Percentiles rank a stretch among this genome's conserved stretches.
Conservation (phyloP, 2,888 invertebrate genomes). For the Craniophora ligustri region DNA sequence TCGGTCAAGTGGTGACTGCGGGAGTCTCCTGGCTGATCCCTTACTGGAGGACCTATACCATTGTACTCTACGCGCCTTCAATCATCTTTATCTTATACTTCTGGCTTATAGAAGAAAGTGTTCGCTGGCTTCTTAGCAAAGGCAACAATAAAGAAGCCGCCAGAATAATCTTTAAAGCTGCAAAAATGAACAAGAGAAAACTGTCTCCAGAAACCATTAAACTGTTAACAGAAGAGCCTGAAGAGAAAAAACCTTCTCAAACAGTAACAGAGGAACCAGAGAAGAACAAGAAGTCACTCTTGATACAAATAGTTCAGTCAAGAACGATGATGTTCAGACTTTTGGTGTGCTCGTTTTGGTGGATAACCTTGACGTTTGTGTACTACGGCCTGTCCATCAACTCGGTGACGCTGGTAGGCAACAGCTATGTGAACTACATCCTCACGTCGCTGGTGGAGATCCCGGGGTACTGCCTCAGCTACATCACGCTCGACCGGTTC, state of each 20-base stretch:
- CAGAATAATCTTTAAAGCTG: conserved; percentile 84
- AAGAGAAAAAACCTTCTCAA: conserved; percentile 28
- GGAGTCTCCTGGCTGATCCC: conserved; percentile 90
- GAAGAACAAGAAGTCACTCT: conserved; percentile 53
- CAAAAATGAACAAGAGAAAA: conserved; percentile 77
- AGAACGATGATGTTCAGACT: conserved; percentile 84
- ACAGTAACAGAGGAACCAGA: conserved; percentile 2
- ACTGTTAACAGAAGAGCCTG: conserved; percentile 51
- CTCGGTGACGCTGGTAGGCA: conserved; percentile 92
- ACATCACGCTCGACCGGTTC: conserved; percentile 87
- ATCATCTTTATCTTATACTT: conserved; percentile 89
- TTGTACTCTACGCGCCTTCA: conserved; percentile 90
- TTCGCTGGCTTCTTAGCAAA: conserved; percentile 92
- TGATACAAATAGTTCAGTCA: conserved; percentile 82
- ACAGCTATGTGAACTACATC: conserved; percentile 93
- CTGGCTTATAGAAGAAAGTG: conserved; percentile 90
- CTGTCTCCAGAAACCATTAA: conserved; percentile 71
- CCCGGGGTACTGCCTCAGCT: conserved; percentile 90
- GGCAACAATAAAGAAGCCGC: conserved; percentile 86
- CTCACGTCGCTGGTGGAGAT: conserved; percentile 90
- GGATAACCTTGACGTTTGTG: conserved; percentile 93
- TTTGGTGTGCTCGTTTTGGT: conserved; percentile 92
- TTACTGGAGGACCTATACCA: conserved; percentile 90
- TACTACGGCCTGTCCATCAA: conserved; percentile 94
- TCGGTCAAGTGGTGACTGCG: conserved; percentile 90